phyloP scores from a whole-genome alignment of 2,888 invertebrate species.

The Habrosyne pyritoides region DNA sequence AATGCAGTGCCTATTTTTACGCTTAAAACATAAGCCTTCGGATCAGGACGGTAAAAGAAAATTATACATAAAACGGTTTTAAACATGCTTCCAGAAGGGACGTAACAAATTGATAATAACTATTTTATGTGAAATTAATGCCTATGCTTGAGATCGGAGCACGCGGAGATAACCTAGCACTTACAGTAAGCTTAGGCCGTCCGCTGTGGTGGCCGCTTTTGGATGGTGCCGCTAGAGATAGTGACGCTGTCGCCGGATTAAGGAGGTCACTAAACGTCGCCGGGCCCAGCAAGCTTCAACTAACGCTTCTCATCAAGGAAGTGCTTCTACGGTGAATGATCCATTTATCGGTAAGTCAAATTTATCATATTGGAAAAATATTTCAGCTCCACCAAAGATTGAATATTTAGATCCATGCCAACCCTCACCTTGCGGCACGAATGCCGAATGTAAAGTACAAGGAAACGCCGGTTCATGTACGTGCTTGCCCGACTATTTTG shows the following conservation, averaged over 20 bases:
- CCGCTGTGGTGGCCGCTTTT: slow-evolving; percentile 73
- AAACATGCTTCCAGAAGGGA: slow-evolving; percentile 75
- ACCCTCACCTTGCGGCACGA: slow-evolving; percentile 87
- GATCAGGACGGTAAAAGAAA: slow-evolving; percentile 54
- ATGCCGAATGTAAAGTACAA: slow-evolving; percentile 89
- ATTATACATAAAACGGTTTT: slow-evolving; percentile 55
- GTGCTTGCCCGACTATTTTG: slow-evolving; percentile 87
- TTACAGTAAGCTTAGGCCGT: slow-evolving; percentile 83
- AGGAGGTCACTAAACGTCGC: slow-evolving; percentile 77
- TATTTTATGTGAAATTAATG: slow-evolving; percentile 79
- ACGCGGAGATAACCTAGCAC: slow-evolving; percentile 83
- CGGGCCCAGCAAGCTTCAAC: slow-evolving; percentile 80
- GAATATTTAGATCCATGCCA: slow-evolving; percentile 84
- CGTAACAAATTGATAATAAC: slow-evolving; percentile 64
- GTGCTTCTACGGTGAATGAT: slow-evolving; percentile 78
- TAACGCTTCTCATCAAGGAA: slow-evolving; percentile 81
- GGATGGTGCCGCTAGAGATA: slow-evolving; percentile 74
- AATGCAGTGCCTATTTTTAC: slow-evolving; percentile 56
- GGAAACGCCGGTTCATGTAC: slow-evolving; percentile 89
- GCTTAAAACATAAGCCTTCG: slow-evolving; percentile 71
- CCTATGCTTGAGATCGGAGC: slow-evolving; percentile 80
- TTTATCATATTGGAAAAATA: slow-evolving; percentile 58
- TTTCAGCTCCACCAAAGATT: slow-evolving; percentile 75
- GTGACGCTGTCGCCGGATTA: slow-evolving; percentile 69
- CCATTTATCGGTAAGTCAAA: slow-evolving; percentile 65